Conservation (phyloP, 2,888 invertebrate species). For the Cryptus viduatorius region DNA sequence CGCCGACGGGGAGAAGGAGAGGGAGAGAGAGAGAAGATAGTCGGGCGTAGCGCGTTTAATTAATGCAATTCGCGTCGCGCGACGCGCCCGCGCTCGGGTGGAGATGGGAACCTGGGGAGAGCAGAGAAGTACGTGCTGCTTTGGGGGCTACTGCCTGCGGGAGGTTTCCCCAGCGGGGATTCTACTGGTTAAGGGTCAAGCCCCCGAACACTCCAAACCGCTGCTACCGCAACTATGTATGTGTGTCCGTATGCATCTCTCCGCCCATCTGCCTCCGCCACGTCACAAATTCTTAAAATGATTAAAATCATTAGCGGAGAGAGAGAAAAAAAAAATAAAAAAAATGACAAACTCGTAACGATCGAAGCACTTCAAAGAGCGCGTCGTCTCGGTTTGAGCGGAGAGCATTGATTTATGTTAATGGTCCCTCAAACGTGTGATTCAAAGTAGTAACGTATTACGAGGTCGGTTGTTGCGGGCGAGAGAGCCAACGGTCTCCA, state of each 20-base stretch:
- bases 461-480: neutral
- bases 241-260: neutral
- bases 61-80: conserved; percentile 52
- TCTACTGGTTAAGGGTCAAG: conserved; percentile 39
- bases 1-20: neutral
- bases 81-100: conserved; percentile 34
- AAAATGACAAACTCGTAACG: conserved; percentile 23
- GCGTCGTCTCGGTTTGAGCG: neutral
- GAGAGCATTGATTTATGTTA: conserved; percentile 22
- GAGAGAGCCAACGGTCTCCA: conserved; percentile 31
- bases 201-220: conserved; percentile 15
- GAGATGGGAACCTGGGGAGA: conserved; percentile 25
- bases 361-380: conserved; percentile 9
- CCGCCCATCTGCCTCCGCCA: neutral
- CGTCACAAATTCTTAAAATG: conserved; percentile 18
- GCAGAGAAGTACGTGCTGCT: conserved; percentile 41
- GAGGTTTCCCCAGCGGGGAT: conserved; percentile 39
- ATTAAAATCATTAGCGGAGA: conserved; percentile 16
- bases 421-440: conserved; percentile 36
- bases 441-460: conserved; percentile 24
- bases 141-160: conserved; percentile 5
- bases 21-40: neutral
- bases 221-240: conserved; percentile 14
- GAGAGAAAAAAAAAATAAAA: neutral
- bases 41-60: conserved; percentile 45